phyloP scores from a whole-genome alignment of 2,888 invertebrate genomes.

The Trichogramma evanescens region DNA sequence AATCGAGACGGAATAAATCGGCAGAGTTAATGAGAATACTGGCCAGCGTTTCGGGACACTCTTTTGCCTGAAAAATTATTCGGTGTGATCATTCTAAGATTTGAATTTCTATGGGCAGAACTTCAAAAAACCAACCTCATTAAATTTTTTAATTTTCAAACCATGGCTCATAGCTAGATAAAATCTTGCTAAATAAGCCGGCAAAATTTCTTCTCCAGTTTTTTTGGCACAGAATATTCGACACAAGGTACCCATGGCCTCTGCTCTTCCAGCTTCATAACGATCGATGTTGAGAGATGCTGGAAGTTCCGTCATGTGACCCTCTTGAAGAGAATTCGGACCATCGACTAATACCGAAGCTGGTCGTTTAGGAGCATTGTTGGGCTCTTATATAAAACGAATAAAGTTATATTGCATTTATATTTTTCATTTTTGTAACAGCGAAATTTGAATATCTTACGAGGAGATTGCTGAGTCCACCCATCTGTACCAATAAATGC shows the following conservation, averaged over 20 bases:
- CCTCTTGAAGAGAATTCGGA: slow-evolving; percentile 60
- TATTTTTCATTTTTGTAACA: background rate
- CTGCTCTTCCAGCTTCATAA: slow-evolving; percentile 81
- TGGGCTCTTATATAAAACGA: slow-evolving; percentile 32
- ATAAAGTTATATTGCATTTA: slow-evolving; percentile 1
- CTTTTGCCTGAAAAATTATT: slow-evolving; percentile 43
- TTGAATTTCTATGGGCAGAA: background rate
- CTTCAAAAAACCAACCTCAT: slow-evolving; percentile 36
- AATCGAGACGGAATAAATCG: slow-evolving; percentile 81
- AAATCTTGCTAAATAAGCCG: slow-evolving; percentile 88
- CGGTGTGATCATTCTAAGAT: background rate
- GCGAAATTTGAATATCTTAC: slow-evolving; percentile 40
- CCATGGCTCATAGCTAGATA: slow-evolving; percentile 88
- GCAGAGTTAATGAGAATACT: slow-evolving; percentile 80
- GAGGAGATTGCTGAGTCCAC: slow-evolving; percentile 53
- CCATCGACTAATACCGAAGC: slow-evolving; percentile 62
- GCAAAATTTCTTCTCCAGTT: slow-evolving; percentile 86
- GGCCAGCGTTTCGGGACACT: slow-evolving; percentile 73
- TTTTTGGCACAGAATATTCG: slow-evolving; percentile 93
- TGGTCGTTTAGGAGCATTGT: slow-evolving; percentile 54
- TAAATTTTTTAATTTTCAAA: slow-evolving; percentile 54
- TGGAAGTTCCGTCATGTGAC: slow-evolving; percentile 59
- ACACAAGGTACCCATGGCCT: slow-evolving; percentile 91
- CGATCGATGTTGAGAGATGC: slow-evolving; percentile 67
- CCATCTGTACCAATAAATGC: slow-evolving; percentile 78